Percentiles rank a stretch among this genome's conserved stretches.
phyloP scores from a whole-genome alignment of 2,113 vertebrate species.

The Pteropus alecto region DNA sequence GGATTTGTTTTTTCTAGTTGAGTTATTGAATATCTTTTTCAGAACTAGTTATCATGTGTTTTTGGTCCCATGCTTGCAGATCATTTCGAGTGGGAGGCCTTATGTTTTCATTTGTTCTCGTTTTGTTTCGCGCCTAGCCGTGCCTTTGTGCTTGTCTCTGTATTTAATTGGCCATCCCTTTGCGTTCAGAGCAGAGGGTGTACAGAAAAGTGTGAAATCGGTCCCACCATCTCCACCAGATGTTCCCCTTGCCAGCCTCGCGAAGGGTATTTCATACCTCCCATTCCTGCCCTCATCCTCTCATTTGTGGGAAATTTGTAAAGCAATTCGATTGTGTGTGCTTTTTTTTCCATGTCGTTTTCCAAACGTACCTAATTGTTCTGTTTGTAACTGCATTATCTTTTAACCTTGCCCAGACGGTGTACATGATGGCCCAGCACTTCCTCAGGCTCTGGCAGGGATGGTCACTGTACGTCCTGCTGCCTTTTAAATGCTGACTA shows the following conservation, averaged over 20 bases:
- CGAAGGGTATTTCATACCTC: background rate
- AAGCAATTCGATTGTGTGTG: background rate
- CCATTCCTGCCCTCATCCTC: background rate
- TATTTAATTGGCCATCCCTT: background rate
- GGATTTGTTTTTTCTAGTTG: background rate
- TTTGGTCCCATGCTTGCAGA: background rate
- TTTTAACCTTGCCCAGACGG: background rate
- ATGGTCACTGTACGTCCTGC: background rate
- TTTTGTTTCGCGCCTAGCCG: background rate
- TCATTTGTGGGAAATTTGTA: background rate
- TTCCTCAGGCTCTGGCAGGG: background rate
- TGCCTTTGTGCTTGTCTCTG: background rate
- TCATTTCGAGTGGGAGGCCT: background rate
- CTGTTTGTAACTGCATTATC: background rate
- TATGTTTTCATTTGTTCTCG: background rate
- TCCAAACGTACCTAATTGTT: background rate
- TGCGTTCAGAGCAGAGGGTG: background rate
- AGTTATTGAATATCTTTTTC: background rate
- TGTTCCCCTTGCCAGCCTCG: background rate
- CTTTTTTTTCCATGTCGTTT: background rate
- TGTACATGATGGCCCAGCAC: background rate
- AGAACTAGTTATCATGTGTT: background rate
- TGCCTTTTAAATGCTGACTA: background rate
- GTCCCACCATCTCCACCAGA: background rate
- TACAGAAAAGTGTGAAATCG: background rate